Evolutionary conservation across 2,797 vertebrate species (phyloP).

Genomic region (Hydrophis major): DNA sequence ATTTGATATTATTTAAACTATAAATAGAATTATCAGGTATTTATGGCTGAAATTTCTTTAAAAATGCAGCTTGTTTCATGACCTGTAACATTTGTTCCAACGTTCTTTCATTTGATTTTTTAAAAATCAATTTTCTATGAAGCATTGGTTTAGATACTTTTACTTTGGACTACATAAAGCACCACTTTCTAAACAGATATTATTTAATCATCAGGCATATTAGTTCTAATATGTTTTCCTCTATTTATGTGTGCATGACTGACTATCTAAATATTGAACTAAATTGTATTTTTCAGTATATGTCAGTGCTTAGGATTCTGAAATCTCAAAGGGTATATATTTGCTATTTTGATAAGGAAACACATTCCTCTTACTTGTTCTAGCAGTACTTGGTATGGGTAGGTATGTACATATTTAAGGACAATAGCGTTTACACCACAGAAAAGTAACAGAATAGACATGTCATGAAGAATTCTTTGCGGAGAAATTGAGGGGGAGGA

Average conservation of each 20-base stretch:
- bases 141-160: neutral
- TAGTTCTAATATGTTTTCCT: neutral
- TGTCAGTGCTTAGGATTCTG: neutral
- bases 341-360: neutral
- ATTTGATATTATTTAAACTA: neutral
- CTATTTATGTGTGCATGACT: neutral
- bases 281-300: neutral
- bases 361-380: neutral
- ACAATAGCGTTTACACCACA: neutral
- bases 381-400: neutral
- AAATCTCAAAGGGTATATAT: neutral
- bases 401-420: neutral
- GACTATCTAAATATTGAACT: neutral
- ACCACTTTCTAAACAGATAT: too few relatives aligned
- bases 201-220: neutral
- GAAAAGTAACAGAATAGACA: neutral
- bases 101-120: neutral
- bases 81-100: neutral
- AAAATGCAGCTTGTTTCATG: neutral
- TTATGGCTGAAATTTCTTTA: neutral
- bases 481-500: neutral
- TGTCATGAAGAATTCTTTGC: neutral
- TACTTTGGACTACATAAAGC: neutral
- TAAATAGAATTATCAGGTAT: neutral
- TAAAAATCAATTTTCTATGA: neutral